Conservation (phyloP, 2,113 vertebrate species). For the Lanius ludovicianus region DNA sequence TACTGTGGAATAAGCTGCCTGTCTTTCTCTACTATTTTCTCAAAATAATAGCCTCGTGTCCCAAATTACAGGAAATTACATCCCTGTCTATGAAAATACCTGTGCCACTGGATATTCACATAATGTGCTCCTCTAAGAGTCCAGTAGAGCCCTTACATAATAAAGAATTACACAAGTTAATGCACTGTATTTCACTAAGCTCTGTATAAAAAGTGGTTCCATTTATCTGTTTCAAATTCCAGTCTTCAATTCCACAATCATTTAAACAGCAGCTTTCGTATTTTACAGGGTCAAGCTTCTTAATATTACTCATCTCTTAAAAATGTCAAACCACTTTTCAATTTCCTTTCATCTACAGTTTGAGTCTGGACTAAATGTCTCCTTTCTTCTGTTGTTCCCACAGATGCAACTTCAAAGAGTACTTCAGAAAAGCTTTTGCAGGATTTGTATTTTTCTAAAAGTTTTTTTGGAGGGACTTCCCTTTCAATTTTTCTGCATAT, state of each 20-base stretch:
- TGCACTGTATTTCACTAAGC: neutral
- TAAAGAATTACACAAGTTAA: neutral
- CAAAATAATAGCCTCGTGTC: neutral
- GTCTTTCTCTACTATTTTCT: neutral
- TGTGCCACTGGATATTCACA: neutral
- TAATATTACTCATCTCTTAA: neutral
- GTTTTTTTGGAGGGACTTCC: neutral
- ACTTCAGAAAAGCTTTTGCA: neutral
- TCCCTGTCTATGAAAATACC: neutral
- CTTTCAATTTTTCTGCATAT: neutral
- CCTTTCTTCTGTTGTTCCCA: neutral
- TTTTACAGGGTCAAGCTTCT: neutral
- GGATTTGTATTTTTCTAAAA: neutral
- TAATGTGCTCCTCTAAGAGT: neutral
- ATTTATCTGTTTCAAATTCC: neutral
- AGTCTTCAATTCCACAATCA: neutral
- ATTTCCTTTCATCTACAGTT: neutral
- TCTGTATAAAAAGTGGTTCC: neutral
- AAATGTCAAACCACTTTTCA: constrained; percentile 14
- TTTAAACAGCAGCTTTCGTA: neutral
- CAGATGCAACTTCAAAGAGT: neutral
- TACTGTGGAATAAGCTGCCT: neutral
- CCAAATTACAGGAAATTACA: neutral
- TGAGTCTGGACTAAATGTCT: neutral
- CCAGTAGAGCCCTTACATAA: neutral